Base-by-base conservation (phyloP, 2,888 invertebrate genomes). In the Antheraea assamensis region DNA sequence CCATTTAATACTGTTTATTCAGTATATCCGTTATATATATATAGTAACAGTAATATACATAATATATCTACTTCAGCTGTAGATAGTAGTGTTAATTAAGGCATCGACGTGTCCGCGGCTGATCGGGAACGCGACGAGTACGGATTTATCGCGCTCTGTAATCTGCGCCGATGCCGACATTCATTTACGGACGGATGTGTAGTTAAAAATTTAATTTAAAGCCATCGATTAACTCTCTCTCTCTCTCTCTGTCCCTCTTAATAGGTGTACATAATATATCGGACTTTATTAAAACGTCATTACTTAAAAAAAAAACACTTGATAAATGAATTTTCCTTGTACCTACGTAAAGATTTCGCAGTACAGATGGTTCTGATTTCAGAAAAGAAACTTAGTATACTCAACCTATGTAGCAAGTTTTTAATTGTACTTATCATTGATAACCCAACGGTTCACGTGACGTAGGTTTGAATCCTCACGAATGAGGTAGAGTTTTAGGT, bases 41-140 rank as follows among this genome's bases (percentile, higher is more conserved):
- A 42, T 70, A 72, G 71, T 74, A 24, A 42, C 35, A 27, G 58
- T 70, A 72, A 74, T 72, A 73, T 70, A 42, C 42, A 77, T 47
- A 72, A 61, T 64, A 55, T 19, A 49, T 49, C 19, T 64, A 15
- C 17, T 30, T n/a, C 31, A 30, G n/a, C 42, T 78, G 77, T 76
- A 80, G 78, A 80, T 79, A 82, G 76, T 75, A 74, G 74, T 75
- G 81, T 85, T 85, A 85, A 86, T 86, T 82, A 85, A 82, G 77
- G 77, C 78, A 84, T 82, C 82, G 78, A 72, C 71, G 71, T 70
- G 74, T 8, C 74, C 71, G 72, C 72, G 75, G 21, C 74, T 72
- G 77, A 83, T 82, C 78, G 79, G 72, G 61, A 5, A 64, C 61
- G 61, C 61, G 78, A 70, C 49, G 77, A 76, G 73, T 21, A 35